These are phyloP conservation scores for Centruroides vittatus DNA, from an alignment of 1,140 invertebrate genomes.

Conservation along the genomic window DNA sequence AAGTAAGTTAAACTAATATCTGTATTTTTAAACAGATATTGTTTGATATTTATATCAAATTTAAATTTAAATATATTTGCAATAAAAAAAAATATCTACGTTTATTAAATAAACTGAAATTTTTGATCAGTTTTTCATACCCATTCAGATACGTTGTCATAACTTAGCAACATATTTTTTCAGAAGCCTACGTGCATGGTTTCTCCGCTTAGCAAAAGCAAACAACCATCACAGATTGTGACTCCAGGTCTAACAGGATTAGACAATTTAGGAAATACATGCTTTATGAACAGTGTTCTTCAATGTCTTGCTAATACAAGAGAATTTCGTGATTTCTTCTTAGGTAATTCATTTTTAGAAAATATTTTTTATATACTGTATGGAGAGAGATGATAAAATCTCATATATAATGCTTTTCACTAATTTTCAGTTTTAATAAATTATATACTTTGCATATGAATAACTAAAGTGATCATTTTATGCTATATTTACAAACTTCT, in stretches of 20 bases:
- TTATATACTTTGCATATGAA: no score
- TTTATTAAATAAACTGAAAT: no score
- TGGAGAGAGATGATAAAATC: not conserved
- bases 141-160: constrained; percentile 15
- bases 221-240: constrained; percentile 9
- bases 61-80: no score
- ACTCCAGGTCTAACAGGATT: constrained; percentile 26
- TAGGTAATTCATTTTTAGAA: constrained; percentile 24
- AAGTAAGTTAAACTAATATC: no score
- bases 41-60: no score
- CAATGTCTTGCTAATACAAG: constrained; percentile 32
- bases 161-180: not conserved
- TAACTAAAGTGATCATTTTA: no score
- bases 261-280: constrained; percentile 32
- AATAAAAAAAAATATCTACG: no score
- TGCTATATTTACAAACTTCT: no score
- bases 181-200: constrained; percentile 30
- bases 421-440: no score
- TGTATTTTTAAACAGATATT: no score
- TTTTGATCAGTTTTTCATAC: no score
- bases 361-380: not conserved
- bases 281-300: constrained; percentile 34
- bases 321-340: constrained; percentile 30
- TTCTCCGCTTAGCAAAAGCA: constrained; percentile 24
- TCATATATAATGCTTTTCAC: no score